These are phyloP conservation scores for Sphaeridia pumilis DNA, from an alignment of 2,888 invertebrate genomes.

Conservation along the genomic window DNA sequence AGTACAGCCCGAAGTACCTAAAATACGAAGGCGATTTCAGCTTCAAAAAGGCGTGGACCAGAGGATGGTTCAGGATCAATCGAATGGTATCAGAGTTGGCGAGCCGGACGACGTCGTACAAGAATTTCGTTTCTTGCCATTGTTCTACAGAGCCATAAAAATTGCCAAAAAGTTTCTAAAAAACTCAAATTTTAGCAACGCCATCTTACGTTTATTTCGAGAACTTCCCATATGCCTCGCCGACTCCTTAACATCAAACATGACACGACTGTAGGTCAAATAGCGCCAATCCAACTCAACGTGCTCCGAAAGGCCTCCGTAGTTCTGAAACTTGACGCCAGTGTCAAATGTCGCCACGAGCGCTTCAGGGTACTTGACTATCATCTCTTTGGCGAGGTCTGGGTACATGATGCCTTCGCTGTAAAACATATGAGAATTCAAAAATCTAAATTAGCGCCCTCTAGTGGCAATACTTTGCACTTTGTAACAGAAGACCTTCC, in stretches of 20 bases:
- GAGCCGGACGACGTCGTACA: not conserved
- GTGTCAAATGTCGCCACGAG: not conserved
- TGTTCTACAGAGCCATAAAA: not conserved
- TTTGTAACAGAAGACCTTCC: not conserved
- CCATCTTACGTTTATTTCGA: not conserved
- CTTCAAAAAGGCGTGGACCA: conserved; percentile 4
- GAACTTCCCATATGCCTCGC: not conserved
- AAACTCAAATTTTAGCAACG: too few species aligned
- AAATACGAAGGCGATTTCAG: conserved; percentile 4
- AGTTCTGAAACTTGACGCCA: not conserved
- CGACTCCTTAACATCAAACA: not conserved
- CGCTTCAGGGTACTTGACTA: not conserved
- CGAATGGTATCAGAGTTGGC: not conserved
- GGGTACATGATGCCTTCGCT: conserved; percentile 1
- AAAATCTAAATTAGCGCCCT: not conserved
- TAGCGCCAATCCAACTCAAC: conserved; percentile 6
- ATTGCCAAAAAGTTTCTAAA: not conserved
- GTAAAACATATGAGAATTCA: not conserved
- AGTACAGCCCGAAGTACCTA: conserved; percentile 4
- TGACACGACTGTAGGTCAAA: not conserved
- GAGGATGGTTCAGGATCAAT: conserved; percentile 5
- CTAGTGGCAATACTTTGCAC: not conserved
- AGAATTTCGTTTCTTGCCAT: conserved; percentile 8
- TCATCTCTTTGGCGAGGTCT: not conserved
- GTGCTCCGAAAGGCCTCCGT: not conserved